Conservation (phyloP, 1,140 invertebrate genomes). For the Chymomyza costata region DNA sequence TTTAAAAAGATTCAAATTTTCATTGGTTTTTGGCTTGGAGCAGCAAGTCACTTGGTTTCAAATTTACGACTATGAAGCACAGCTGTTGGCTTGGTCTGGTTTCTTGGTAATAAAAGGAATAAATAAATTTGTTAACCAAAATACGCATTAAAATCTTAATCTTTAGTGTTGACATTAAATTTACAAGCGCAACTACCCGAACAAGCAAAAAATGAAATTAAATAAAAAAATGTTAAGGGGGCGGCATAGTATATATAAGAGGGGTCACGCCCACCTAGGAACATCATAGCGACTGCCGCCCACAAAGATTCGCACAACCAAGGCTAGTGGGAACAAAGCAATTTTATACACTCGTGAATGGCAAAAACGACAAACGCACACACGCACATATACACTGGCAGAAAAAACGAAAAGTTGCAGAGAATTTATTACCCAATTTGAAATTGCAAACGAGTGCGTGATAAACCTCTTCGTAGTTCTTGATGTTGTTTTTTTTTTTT, state of each 20-base stretch:
- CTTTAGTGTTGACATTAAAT: constrained; percentile 71
- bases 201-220: neutral
- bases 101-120: constrained; percentile 12
- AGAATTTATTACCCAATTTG: constrained; percentile 71
- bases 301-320: too few species aligned
- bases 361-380: constrained; percentile 23
- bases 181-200: constrained; percentile 35
- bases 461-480: constrained; percentile 46
- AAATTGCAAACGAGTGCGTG: constrained; percentile 72
- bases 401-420: too few species aligned
- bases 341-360: constrained; percentile 49
- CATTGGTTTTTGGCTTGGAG: too few species aligned
- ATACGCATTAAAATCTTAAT: constrained; percentile 64
- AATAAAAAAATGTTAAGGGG: too few species aligned
- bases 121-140: constrained; percentile 57
- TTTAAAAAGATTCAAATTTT: too few species aligned
- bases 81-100: too few species aligned
- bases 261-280: constrained; percentile 22
- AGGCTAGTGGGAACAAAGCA: constrained; percentile 53
- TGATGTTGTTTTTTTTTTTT: constrained; percentile 10
- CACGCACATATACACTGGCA: constrained; percentile 6
- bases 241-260: too few species aligned
- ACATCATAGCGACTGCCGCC: constrained; percentile 17
- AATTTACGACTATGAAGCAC: too few species aligned
- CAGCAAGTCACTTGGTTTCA: too few species aligned